Evolutionary conservation across 2,113 vertebrate genomes (phyloP).

Genomic region (Triplophysa siluroides): DNA sequence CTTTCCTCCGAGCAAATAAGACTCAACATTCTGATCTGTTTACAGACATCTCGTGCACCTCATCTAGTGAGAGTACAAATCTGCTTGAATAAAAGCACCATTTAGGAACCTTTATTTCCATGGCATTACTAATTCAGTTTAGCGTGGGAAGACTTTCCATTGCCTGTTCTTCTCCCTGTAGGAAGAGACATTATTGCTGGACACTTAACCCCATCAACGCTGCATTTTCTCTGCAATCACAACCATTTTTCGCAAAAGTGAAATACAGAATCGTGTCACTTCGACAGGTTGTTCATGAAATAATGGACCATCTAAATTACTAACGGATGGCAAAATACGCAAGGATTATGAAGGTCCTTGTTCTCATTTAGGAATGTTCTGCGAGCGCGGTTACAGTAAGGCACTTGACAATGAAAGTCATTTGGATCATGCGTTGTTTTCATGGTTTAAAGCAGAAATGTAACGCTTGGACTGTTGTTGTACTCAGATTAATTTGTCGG

Average conservation of each 20-base stretch:
- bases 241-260: not conserved
- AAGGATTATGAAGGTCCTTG: too few species aligned
- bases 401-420: too few species aligned
- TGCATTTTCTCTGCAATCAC: not conserved
- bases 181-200: conserved; percentile 55
- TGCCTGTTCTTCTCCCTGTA: conserved; percentile 55
- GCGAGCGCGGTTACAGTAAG: too few species aligned
- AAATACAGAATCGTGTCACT: not conserved
- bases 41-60: conserved; percentile 45
- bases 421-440: too few species aligned
- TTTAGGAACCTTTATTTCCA: conserved; percentile 70
- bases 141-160: conserved; percentile 68
- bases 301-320: too few species aligned
- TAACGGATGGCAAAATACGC: too few species aligned
- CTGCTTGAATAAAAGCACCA: conserved; percentile 54
- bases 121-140: conserved; percentile 73
- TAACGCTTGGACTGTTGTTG: too few species aligned
- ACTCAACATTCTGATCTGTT: conserved; percentile 50
- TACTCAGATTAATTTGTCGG: too few species aligned
- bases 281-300: not conserved
- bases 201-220: conserved; percentile 65
- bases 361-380: too few species aligned
- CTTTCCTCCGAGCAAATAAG: conserved; percentile 41
- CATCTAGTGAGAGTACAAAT: conserved; percentile 54
- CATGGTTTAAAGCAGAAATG: too few species aligned